Base-by-base conservation (phyloP, 2,113 vertebrate genomes). In the Crocuta crocuta region DNA sequence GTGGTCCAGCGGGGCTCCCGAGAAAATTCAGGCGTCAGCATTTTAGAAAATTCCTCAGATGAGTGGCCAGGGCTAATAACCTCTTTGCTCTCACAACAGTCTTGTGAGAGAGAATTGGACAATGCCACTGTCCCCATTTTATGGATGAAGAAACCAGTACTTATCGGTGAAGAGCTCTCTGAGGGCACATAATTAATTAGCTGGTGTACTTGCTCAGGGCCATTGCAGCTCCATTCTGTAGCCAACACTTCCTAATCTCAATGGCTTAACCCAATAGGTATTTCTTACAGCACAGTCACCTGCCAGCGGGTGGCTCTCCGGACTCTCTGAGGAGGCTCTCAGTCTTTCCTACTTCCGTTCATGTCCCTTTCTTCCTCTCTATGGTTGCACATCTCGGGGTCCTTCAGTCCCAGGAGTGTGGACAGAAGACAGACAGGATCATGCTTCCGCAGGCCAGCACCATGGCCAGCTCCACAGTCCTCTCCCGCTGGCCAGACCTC, bases 191-290 rank as follows among this genome's bases (percentile, higher is more conserved):
- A 16, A 43, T 31, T 19, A 16, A 43, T 31, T 31, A 16, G 10
- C 43, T 55, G 11, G 9, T 0, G 0, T 43, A 1, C 35, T 16
- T 16, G 24, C 45, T 70, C n/a, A 4, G 50, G 26, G 11, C 50
- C 50, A 3, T 7, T 4, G 13, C 12, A 4, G 31, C 26, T 33
- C 39, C 4, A 5, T 65, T 83, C 21, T 39, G 26, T 61, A 28
- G 78, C 85, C 58, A 31, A 0, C 13, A 3, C 45, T 65, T 24
- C 9, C 53, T 28, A 15, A 24, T 63, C 55, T 84, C 48, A 11
- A 0, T 1, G 19, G 55, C 50, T 70, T 15, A 33, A 13, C 10
- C 23, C 26, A 2, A 2, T 13, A 11, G 12, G 2, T 4, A 0
- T 79, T 68, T 63, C 35, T 89, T 8, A 8, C 7, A 7, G 23